Evolutionary conservation across 37 sponge, comb jelly and placozoan genomes (phyloP), one percentile per base, ranked within the genome.

Genomic region (Amphimedon queenslandica): DNA sequence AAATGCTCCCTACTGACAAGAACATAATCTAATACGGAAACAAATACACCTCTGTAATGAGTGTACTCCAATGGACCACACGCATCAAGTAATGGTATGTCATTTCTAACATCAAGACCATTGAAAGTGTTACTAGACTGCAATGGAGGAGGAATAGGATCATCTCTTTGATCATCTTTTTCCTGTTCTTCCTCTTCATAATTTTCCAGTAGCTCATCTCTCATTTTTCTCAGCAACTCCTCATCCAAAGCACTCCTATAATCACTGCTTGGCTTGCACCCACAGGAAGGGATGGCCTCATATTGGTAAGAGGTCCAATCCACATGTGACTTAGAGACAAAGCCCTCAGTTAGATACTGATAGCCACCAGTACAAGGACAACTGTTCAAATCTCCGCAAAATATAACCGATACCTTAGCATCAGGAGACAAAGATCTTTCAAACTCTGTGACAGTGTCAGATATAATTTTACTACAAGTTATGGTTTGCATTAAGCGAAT

Each of bases 381-480:
- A 63, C 88, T 85, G 79, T 94, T 94, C 60, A 94, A 86, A 56
- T 93, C 94, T 5, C 90, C 94, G 71, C 87, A 77, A 33, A 89
- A 80, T 10, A 93, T 37, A 4, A 71, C 69, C 0, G 77, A 77
- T 10, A 88, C 41, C 11, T 41, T 30, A 1, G 69, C 79, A 64
- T 56, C 61, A 1, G 37, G 55, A 3, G 37, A 58, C 56, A 56
- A 37, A 33, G 40, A 39, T 33, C 55, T 36, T 21, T 35, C 58
- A 51, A 74, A 88, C 6, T 53, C 58, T 4, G 72, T 64, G 27
- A 88, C 21, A 13, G 53, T 63, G 0, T 33, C 64, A 53, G 38
- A 16, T 36, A 93, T 64, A 37, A 42, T 57, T 13, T 63, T 73
- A 36, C 76, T 40, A 35, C 60, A 63, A 33, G 83, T 68, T n/a